Conservation (phyloP, 1,140 invertebrate genomes). For the Scaptomyza hsui region DNA sequence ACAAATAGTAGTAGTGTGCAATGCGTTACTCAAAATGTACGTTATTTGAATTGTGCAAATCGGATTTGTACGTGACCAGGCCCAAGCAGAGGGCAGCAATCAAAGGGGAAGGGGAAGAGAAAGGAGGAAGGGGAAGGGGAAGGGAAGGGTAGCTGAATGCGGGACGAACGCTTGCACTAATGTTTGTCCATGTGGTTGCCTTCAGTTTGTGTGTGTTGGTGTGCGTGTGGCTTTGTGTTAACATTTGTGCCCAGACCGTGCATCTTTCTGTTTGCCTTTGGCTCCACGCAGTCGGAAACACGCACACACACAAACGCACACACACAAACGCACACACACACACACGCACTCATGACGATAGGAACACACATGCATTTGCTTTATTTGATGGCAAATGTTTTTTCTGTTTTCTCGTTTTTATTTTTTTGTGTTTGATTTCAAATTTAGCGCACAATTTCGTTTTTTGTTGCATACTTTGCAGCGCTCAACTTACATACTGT, state of each 20-base stretch:
- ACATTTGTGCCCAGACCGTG: constrained; percentile 62
- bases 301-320: constrained; percentile 7
- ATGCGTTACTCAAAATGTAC: constrained; percentile 61
- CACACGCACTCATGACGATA: constrained; percentile 11
- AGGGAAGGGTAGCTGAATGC: constrained; percentile 6
- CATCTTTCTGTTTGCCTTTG: constrained; percentile 73
- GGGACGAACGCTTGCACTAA: constrained; percentile 56
- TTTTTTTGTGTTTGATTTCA: constrained; percentile 76
- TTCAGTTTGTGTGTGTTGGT: constrained; percentile 32
- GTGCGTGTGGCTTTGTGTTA: constrained; percentile 61
- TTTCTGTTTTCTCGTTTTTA: constrained; percentile 40
- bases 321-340: background rate
- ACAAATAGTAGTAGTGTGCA: constrained; percentile 56
- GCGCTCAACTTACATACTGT: constrained; percentile 12
- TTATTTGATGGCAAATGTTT: constrained; percentile 62
- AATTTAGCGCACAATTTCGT: constrained; percentile 77
- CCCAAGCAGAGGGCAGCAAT: constrained; percentile 5
- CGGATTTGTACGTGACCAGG: constrained; percentile 75
- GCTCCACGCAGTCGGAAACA: constrained; percentile 71
- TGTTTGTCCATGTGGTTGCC: constrained; percentile 71
- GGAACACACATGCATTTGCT: constrained; percentile 33
- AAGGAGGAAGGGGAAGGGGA: no score
- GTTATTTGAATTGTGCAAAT: constrained; percentile 80
- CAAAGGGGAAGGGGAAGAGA: background rate
- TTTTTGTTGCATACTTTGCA: constrained; percentile 59